Evolutionary conservation across 2,113 vertebrate species (phyloP).

Genomic region (Odontesthes bonariensis): DNA sequence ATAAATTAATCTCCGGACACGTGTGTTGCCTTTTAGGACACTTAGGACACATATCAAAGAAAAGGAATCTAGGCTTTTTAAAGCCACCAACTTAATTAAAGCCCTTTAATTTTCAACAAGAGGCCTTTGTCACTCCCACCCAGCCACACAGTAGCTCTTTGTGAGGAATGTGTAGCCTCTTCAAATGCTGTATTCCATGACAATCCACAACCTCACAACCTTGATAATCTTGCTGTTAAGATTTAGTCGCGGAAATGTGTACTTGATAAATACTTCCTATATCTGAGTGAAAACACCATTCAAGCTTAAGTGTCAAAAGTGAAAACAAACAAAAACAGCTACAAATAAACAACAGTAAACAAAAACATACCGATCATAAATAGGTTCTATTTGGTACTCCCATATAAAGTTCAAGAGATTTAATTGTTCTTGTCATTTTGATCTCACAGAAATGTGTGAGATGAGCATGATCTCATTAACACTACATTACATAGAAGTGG

Average conservation of each 20-base stretch:
- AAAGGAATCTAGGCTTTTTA: background rate
- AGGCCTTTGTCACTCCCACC: background rate
- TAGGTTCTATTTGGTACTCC: background rate
- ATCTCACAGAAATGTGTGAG: background rate
- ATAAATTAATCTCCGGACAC: too few relatives aligned
- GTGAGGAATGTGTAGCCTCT: background rate
- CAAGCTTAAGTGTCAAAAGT: too few relatives aligned
- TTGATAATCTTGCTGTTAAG: too few relatives aligned
- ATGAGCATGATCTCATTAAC: background rate
- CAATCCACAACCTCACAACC: too few relatives aligned
- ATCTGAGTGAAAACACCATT: too few relatives aligned
- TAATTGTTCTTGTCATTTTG: background rate
- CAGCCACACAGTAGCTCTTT: background rate
- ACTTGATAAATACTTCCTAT: too few relatives aligned
- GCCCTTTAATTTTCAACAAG: background rate
- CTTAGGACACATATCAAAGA: background rate
- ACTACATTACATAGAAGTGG: background rate
- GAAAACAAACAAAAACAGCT: background rate
- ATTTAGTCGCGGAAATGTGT: too few relatives aligned
- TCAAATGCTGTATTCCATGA: too few relatives aligned
- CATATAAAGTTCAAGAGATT: background rate
- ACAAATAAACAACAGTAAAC: background rate
- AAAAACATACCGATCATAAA: background rate
- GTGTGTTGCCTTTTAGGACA: too few relatives aligned
- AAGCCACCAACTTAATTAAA: background rate